Percentiles rank a stretch among this genome's conserved stretches.
These are phyloP conservation scores for Ctenicera cuprea DNA, from an alignment of 2,888 invertebrate genomes.

Conservation along the genomic window DNA sequence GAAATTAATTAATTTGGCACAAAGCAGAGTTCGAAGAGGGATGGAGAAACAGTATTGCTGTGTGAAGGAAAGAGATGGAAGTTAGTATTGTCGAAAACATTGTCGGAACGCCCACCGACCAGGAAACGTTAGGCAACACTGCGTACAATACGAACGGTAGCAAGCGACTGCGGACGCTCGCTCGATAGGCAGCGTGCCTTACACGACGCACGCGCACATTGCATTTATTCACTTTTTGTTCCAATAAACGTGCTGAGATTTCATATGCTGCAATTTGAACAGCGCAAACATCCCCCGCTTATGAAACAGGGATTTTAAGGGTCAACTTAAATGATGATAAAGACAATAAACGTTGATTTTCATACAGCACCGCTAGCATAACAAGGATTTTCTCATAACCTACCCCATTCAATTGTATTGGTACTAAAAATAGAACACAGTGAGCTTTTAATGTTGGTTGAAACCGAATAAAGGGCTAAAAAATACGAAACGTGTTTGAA, in stretches of 20 bases:
- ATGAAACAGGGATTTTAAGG: neutral
- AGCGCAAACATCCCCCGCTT: constrained; percentile 10
- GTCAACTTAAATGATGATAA: neutral
- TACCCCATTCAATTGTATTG: no score
- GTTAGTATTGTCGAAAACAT: constrained; percentile 63
- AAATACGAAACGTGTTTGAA: no score
- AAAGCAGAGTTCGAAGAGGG: constrained; percentile 55
- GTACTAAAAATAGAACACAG: no score
- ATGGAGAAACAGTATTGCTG: constrained; percentile 51
- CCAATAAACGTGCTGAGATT: constrained; percentile 47
- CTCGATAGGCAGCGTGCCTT: constrained; percentile 62
- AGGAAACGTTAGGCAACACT: constrained; percentile 51
- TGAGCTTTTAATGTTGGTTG: no score
- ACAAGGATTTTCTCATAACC: no score
- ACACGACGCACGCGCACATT: constrained; percentile 58
- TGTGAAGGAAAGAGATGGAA: constrained; percentile 59
- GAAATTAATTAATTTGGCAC: constrained; percentile 62
- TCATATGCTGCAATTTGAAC: constrained; percentile 40
- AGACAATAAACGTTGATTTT: no score
- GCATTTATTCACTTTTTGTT: constrained; percentile 42
- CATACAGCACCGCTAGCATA: no score
- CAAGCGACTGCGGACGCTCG: constrained; percentile 62
- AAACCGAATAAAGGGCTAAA: no score
- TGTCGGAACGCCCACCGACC: constrained; percentile 64
- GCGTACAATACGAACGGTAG: constrained; percentile 44